Conservation (phyloP, 2,113 vertebrate genomes). For the Leuciscus idus region DNA sequence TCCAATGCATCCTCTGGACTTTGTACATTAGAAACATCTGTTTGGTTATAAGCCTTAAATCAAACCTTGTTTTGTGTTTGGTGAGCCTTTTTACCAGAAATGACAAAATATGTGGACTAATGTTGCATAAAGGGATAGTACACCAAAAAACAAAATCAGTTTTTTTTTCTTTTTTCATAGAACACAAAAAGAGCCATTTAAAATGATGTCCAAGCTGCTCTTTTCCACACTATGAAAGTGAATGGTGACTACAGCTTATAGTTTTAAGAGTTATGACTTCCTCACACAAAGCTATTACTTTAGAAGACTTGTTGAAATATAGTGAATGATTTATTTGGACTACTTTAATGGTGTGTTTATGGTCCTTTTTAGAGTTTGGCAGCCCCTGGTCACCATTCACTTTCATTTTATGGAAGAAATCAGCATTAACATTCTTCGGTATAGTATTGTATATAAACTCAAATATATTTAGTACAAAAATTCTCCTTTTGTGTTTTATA, state of each 20-base stretch:
- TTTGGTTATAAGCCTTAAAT: neutral
- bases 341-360: neutral
- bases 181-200: neutral
- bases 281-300: neutral
- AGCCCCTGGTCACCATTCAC: neutral
- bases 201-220: neutral
- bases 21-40: slow-evolving; percentile 12
- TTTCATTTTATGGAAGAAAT: too few species aligned
- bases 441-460: neutral
- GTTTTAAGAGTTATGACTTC: neutral
- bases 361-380: neutral
- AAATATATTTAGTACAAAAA: neutral
- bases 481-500: neutral
- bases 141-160: neutral
- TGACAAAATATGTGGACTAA: neutral
- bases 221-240: neutral
- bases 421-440: too few species aligned
- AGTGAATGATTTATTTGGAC: neutral
- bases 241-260: neutral
- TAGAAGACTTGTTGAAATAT: neutral
- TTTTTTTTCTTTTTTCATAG: neutral
- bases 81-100: slow-evolving; percentile 10
- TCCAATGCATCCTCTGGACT: neutral
- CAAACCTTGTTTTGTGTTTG: slow-evolving; percentile 1
- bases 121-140: neutral